Conservation (phyloP, 2,113 vertebrate species). For the Monopterus albus region DNA sequence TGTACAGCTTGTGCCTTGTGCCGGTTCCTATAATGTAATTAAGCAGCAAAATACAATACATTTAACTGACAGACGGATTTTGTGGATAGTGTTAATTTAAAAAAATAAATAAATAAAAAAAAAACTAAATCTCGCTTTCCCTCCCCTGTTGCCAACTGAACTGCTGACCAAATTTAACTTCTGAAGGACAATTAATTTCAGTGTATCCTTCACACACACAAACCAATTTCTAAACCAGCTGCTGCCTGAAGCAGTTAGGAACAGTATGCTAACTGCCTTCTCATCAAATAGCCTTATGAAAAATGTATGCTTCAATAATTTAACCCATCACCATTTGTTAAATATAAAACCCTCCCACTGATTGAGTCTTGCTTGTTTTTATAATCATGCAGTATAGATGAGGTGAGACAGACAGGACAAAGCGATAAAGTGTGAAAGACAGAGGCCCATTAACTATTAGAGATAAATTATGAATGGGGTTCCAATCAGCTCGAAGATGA, state of each 20-base stretch:
- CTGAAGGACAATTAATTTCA: conserved; percentile 2
- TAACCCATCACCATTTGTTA: conserved; percentile 51
- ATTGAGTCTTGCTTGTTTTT: conserved; percentile 60
- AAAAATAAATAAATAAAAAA: too few species aligned
- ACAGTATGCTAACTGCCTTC: conserved; percentile 3
- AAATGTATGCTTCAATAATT: conserved; percentile 64
- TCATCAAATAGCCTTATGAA: conserved; percentile 59
- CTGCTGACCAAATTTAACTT: neutral
- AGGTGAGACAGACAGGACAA: conserved; percentile 50
- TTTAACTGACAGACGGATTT: neutral
- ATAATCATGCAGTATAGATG: conserved; percentile 68
- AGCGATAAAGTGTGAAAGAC: conserved; percentile 54
- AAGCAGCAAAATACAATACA: neutral
- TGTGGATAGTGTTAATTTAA: neutral
- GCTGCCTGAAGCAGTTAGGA: conserved; percentile 22
- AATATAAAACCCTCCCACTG: conserved; percentile 59
- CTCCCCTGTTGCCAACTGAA: neutral
- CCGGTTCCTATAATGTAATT: neutral
- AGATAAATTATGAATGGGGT: conserved; percentile 64
- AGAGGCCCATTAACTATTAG: conserved; percentile 69
- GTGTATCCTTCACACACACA: neutral
- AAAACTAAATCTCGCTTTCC: neutral
- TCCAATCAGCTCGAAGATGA: conserved; percentile 53
- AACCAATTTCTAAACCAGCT: conserved; percentile 14
- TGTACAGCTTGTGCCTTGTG: neutral